Evolutionary conservation across 2,888 invertebrate genomes (phyloP).

Genomic region (Dolichopus griseipennis): DNA sequence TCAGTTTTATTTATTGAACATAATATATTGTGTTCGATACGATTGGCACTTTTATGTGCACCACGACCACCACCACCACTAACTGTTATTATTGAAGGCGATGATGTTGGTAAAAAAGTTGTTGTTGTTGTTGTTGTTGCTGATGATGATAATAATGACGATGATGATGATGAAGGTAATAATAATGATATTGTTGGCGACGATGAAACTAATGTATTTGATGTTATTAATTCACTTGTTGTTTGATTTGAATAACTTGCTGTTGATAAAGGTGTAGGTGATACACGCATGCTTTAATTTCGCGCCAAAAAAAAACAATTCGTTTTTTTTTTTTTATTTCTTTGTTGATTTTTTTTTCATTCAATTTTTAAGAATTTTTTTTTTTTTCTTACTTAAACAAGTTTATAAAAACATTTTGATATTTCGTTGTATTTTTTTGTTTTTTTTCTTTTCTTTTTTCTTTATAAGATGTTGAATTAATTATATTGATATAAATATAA

Average conservation of each 20-base stretch:
- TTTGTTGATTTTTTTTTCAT: too few species aligned
- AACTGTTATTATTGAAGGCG: not conserved
- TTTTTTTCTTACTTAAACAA: not conserved
- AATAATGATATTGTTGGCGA: not conserved
- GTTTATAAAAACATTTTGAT: not conserved
- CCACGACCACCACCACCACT: too few species aligned
- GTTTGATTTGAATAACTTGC: not conserved
- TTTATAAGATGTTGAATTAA: too few species aligned
- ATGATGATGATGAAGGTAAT: not conserved
- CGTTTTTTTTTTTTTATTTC: too few species aligned
- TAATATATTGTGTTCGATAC: not conserved
- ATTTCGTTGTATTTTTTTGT: not conserved
- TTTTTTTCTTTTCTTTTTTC: too few species aligned
- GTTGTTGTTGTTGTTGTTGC: not conserved
- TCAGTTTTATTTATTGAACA: not conserved
- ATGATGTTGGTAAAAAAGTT: not conserved
- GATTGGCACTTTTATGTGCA: not conserved
- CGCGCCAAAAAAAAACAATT: not conserved
- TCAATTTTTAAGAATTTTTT: not conserved
- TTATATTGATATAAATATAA: too few species aligned
- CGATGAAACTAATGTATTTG: not conserved
- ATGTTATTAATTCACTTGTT: not conserved
- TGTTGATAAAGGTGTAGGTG: not conserved
- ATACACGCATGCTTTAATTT: conserved; percentile 4
- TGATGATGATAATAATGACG: not conserved